Percentiles rank a stretch among this genome's conserved stretches.
These are phyloP conservation scores for Disparrhopalites patrizii DNA, from an alignment of 2,888 invertebrate species.

Conservation along the genomic window DNA sequence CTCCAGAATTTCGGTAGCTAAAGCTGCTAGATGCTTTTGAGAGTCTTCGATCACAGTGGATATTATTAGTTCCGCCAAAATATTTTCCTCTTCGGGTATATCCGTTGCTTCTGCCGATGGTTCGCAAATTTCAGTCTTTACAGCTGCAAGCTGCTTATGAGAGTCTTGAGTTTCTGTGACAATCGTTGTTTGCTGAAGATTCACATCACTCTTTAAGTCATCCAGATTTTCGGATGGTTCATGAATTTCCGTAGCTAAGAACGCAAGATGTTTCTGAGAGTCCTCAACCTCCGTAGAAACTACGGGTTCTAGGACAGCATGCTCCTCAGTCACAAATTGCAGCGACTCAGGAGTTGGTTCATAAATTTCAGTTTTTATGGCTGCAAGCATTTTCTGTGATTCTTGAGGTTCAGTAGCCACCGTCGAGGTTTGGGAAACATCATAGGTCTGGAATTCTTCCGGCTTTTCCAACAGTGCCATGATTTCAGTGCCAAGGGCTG, in stretches of 20 bases:
- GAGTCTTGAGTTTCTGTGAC: background rate
- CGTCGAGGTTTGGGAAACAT: no score
- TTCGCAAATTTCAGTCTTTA: background rate
- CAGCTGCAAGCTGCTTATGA: background rate
- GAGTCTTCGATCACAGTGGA: no score
- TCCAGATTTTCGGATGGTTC: background rate
- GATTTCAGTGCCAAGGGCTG: no score
- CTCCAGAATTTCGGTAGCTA: background rate
- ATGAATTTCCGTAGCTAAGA: background rate
- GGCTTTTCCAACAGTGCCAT: no score
- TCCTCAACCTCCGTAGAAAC: background rate
- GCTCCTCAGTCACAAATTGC: no score
- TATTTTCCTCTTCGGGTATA: background rate
- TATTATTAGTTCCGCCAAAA: no score
- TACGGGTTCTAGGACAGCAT: no score
- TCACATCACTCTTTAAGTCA: background rate
- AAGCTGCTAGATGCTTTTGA: background rate
- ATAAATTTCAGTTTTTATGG: background rate
- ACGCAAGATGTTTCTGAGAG: background rate
- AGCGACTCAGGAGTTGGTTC: no score
- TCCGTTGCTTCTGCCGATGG: background rate
- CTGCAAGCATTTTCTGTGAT: background rate
- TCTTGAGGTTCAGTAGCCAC: background rate
- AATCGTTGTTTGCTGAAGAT: background rate
- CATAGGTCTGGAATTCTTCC: no score